Conservation (phyloP, 2,113 vertebrate genomes). For the Diadophis punctatus region DNA sequence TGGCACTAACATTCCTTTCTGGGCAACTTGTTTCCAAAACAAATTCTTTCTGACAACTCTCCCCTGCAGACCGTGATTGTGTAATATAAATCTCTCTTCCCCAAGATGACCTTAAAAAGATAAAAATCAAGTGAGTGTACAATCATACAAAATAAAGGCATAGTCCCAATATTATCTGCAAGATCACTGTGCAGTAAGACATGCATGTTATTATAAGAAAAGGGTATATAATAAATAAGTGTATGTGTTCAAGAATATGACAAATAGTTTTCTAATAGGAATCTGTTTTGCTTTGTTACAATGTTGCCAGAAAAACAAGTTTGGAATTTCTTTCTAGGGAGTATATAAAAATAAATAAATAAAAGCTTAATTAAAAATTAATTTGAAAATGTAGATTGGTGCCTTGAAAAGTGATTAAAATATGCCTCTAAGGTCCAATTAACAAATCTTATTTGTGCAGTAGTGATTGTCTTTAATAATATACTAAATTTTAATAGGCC, state of each 20-base stretch:
- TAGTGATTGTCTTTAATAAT: background rate
- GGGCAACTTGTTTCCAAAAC: background rate
- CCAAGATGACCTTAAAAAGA: background rate
- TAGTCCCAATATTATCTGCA: background rate
- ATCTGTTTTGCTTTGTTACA: background rate
- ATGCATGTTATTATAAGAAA: background rate
- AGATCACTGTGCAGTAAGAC: background rate
- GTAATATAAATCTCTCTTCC: background rate
- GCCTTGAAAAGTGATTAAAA: constrained; percentile 32
- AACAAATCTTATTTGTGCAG: background rate
- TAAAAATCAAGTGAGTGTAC: background rate
- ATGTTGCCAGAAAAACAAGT: constrained; percentile 10
- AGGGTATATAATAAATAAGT: background rate
- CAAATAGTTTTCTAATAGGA: background rate
- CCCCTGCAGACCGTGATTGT: background rate
- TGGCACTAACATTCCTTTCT: background rate
- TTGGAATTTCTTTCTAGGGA: background rate
- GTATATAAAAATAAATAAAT: constrained; percentile 7
- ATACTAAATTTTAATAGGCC: background rate
- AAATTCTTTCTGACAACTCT: background rate
- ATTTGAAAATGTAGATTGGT: constrained; percentile 1
- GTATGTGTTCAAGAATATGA: background rate
- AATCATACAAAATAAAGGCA: background rate
- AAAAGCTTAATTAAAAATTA: constrained; percentile 30
- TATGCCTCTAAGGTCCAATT: background rate